Conservation (phyloP, 2,888 invertebrate genomes). For the Dryomyza anilis region DNA sequence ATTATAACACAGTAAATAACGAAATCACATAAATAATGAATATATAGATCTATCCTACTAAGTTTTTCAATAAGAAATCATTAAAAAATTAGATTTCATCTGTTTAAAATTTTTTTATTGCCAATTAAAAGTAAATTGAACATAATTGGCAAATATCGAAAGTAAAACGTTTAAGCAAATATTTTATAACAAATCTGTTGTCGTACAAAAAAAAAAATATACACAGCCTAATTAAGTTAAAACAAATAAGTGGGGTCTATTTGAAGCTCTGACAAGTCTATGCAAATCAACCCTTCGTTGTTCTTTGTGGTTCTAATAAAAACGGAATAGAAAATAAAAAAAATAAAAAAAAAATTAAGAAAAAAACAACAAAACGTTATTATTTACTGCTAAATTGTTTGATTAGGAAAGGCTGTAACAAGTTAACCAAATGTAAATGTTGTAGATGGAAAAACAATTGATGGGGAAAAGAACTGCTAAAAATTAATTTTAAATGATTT, state of each 20-base stretch:
- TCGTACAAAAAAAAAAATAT: conserved; percentile 15
- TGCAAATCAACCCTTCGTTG: background rate
- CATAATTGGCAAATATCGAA: conserved; percentile 42
- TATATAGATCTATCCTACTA: too few relatives aligned
- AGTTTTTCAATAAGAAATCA: too few relatives aligned
- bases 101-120: too few relatives aligned
- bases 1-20: too few relatives aligned
- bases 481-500: background rate
- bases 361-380: background rate
- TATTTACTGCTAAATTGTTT: conserved; percentile 31
- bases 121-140: too few relatives aligned
- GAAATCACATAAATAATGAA: too few relatives aligned
- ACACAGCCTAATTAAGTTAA: conserved; percentile 52
- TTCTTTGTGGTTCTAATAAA: background rate
- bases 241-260: conserved; percentile 46
- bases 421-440: conserved; percentile 34
- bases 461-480: background rate
- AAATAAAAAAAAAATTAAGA: background rate
- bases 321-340: background rate
- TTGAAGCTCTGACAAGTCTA: background rate
- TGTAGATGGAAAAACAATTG: background rate
- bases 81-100: too few relatives aligned
- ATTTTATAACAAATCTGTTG: background rate
- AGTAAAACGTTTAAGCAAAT: conserved; percentile 24
- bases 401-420: conserved; percentile 33